Conservation (phyloP, 2,113 vertebrate genomes). For the Calyptomena viridis region DNA sequence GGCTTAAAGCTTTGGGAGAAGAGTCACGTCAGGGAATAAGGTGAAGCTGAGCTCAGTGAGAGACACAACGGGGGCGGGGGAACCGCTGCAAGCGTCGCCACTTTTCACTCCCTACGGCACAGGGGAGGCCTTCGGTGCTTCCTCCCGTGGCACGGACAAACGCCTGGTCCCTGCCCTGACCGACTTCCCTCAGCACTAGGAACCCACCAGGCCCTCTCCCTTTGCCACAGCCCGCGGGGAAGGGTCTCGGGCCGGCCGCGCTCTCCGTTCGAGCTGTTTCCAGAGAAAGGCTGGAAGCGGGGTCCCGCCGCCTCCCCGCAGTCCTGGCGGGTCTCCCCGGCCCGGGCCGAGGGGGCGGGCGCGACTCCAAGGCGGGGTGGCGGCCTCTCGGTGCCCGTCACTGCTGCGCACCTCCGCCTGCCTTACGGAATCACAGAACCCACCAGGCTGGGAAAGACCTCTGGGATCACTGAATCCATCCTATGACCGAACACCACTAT, state of each 20-base stretch:
- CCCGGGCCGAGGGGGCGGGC: background rate
- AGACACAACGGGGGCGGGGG: rapidly evolving
- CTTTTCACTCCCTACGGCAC: background rate
- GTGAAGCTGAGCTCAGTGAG: background rate
- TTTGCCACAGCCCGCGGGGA: background rate
- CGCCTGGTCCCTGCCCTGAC: background rate
- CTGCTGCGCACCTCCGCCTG: background rate
- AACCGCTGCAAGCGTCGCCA: rapidly evolving
- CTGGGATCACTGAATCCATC: background rate
- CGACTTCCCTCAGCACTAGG: background rate
- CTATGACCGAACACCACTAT: background rate
- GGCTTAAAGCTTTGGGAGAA: background rate
- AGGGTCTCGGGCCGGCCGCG: background rate
- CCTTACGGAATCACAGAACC: background rate
- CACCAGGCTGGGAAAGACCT: background rate
- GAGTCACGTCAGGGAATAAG: rapidly evolving
- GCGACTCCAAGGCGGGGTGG: background rate
- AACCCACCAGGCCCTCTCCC: background rate
- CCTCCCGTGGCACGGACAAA: background rate
- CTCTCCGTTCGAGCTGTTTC: background rate
- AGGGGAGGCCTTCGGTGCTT: background rate
- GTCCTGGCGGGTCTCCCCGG: background rate
- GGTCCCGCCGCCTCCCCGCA: background rate
- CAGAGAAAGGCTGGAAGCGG: background rate
- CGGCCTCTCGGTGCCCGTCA: background rate